Percentiles rank a stretch among this genome's conserved stretches.
Conservation (phyloP, 2,888 invertebrate genomes). For the Labia minor region DNA sequence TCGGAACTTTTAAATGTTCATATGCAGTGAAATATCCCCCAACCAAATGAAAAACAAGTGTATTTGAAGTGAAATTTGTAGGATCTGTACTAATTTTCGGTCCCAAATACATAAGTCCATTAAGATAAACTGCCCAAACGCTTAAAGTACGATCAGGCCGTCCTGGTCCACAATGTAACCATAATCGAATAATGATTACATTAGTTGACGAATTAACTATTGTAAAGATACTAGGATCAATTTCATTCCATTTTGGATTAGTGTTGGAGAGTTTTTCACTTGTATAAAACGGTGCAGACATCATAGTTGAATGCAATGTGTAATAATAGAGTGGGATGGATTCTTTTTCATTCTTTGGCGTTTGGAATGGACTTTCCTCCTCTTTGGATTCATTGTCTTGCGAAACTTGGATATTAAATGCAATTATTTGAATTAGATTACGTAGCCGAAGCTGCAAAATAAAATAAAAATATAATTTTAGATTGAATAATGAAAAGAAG, state of each 20-base stretch:
- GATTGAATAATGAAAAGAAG: too few species aligned
- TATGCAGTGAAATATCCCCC: constrained; percentile 70
- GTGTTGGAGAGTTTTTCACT: constrained; percentile 61
- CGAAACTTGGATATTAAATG: constrained; percentile 42
- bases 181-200: constrained; percentile 40
- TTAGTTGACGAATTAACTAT: constrained; percentile 30
- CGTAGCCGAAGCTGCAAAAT: constrained; percentile 56
- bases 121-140: constrained; percentile 77
- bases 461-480: constrained; percentile 22
- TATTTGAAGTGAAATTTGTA: constrained; percentile 52
- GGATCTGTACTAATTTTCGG: constrained; percentile 55
- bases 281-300: constrained; percentile 74
- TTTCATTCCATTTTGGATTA: constrained; percentile 72
- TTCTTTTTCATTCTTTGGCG: constrained; percentile 14
- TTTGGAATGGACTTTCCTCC: background rate
- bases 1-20: constrained; percentile 33
- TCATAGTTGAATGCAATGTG: constrained; percentile 66
- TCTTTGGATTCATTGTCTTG: background rate
- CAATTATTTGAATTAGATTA: constrained; percentile 64
- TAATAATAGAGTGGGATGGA: constrained; percentile 48
- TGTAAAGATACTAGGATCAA: constrained; percentile 40
- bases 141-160: constrained; percentile 36
- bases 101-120: constrained; percentile 66
- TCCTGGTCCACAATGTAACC: constrained; percentile 32
- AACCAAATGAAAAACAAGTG: constrained; percentile 75